phyloP scores from a whole-genome alignment of 2,797 vertebrate species.

The Spinus pinus region DNA sequence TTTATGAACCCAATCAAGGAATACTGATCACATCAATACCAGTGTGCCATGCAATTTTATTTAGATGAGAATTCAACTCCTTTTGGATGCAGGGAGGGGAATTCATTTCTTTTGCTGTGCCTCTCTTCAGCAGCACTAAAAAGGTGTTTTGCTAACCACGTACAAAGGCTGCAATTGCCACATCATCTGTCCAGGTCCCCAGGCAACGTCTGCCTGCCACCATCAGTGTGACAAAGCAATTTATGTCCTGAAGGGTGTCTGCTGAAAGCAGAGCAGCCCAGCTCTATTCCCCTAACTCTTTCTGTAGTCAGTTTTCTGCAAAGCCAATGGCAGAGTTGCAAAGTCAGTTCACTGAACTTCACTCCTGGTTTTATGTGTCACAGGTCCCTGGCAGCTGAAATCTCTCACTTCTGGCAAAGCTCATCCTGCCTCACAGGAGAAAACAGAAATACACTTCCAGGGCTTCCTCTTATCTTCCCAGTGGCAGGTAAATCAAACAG shows the following conservation, averaged over 20 bases:
- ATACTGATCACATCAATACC: slow-evolving; percentile 51
- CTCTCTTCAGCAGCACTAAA: not conserved
- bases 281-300: not conserved
- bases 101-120: slow-evolving; percentile 13
- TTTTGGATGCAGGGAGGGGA: slow-evolving; percentile 1
- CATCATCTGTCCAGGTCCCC: slow-evolving; percentile 42
- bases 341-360: not conserved
- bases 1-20: slow-evolving; percentile 51
- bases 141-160: slow-evolving; percentile 34
- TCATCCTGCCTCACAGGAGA: not conserved
- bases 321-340: not conserved
- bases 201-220: not conserved
- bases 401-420: not conserved
- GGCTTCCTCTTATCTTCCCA: not conserved
- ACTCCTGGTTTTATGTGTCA: not conserved
- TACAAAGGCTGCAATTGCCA: slow-evolving; percentile 26
- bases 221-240: slow-evolving; percentile 35
- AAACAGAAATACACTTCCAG: not conserved
- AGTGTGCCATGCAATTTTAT: slow-evolving; percentile 37
- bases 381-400: not conserved
- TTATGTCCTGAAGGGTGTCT: not conserved
- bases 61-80: slow-evolving; percentile 41
- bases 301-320: not conserved
- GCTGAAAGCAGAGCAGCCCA: not conserved
- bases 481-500: not conserved